A percentile compares a stretch with the other conserved stretches of the same genome.
These are phyloP conservation scores for Rhinophrynus dorsalis DNA, from an alignment of 2,797 vertebrate species.

Conservation along the genomic window DNA sequence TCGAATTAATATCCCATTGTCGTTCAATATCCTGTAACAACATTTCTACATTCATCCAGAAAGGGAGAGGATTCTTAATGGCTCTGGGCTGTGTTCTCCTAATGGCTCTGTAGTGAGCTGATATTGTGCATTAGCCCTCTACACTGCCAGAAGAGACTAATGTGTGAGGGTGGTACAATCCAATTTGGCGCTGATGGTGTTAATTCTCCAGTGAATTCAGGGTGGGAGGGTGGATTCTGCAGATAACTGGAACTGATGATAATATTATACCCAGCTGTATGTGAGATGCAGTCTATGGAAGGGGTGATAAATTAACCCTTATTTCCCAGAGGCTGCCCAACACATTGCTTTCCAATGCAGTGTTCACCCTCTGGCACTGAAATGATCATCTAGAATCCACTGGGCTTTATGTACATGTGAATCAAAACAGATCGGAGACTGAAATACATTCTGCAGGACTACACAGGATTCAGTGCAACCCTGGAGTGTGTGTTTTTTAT, in stretches of 20 bases:
- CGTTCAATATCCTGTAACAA: slow-evolving; percentile 26
- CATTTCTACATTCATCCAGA: slow-evolving; percentile 38
- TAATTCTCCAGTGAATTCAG: slow-evolving; percentile 12
- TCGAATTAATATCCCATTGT: slow-evolving; percentile 20
- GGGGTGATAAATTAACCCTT: too few species aligned
- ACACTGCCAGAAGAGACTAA: slow-evolving; percentile 31
- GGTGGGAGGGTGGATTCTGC: background rate
- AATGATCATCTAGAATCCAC: too few species aligned
- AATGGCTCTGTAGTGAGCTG: slow-evolving; percentile 40
- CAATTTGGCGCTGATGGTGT: slow-evolving; percentile 38
- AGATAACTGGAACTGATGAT: background rate
- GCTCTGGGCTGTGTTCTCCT: slow-evolving; percentile 41
- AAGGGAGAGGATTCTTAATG: slow-evolving; percentile 35
- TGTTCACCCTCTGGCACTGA: too few species aligned
- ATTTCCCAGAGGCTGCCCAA: too few species aligned
- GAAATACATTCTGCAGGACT: too few species aligned
- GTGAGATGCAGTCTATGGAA: background rate
- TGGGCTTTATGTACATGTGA: too few species aligned
- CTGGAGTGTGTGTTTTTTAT: too few species aligned
- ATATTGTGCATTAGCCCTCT: slow-evolving; percentile 44
- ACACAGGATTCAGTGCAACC: too few species aligned
- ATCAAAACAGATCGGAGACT: too few species aligned
- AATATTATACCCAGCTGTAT: background rate
- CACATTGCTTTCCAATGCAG: too few species aligned
- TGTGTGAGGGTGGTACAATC: slow-evolving; percentile 11